Base-by-base conservation (phyloP, 2,797 vertebrate genomes). In the Parambassis ranga region DNA sequence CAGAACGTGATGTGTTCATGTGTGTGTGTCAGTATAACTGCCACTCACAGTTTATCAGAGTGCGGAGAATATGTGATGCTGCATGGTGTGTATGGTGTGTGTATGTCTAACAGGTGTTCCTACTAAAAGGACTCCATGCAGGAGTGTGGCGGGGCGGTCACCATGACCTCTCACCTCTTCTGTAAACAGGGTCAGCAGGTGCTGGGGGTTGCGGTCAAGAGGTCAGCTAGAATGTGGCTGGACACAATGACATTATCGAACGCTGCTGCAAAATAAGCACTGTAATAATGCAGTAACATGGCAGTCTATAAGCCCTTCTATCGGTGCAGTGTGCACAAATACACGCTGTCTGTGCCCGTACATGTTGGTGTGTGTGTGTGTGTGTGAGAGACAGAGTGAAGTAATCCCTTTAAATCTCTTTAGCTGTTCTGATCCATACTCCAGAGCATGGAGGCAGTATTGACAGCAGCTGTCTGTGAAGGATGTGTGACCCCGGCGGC, bases 361-460 rank as follows among this genome's bases (percentile, higher is more conserved):
- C 16, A 16, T 14, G 14, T 52, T 28, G 48, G 47, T 33, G 42
- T 38, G 26, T 44, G 35, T 36, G 22, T 1, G 26, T 1, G 33
- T 42, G 27, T 43, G 24, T 26, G 18, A 32, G 33, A 26, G 47
- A 57, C 38, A 58, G 44, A 66, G 58, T 44, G 18, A 36, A 48
- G 48, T 85, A 84, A 87, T 84, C 85, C 47, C 14, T 66, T 74
- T 65, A 78, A 83, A 85, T 79, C 78, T 64, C 61, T 77, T 84
- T 77, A 75, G 58, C 73, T 67, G 71, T 57, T 74, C 58, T 72
- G 83, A 84, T 82, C 79, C 58, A 70, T 74, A 71, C 64, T 55
- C 68, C 64, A 52, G 60, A 68, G 59, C 38, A 32, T 6, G 27
- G 13, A 53, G 62, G 52, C 72, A 71, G 71, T 50, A 68, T 65